Evolutionary conservation across 2,797 vertebrate genomes (phyloP).

Genomic region (Galagoides demidoff): DNA sequence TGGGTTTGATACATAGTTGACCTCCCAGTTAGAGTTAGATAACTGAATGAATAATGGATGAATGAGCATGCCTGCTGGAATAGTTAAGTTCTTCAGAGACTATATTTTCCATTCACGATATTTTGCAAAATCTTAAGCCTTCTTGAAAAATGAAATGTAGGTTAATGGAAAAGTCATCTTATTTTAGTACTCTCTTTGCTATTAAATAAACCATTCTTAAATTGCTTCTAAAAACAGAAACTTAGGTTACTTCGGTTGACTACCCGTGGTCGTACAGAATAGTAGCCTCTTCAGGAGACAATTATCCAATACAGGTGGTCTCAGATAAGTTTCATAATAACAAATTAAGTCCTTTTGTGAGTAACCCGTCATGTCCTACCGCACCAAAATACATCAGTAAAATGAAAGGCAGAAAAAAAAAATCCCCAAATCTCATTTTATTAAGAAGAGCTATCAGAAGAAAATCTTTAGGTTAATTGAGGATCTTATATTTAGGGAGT

Average conservation of each 20-base stretch:
- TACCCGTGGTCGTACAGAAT: constrained; percentile 28
- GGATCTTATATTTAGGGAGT: neutral
- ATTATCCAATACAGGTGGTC: neutral
- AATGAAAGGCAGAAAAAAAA: neutral
- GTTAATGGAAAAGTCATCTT: constrained; percentile 74
- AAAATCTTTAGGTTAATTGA: neutral
- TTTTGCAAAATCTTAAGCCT: constrained; percentile 53
- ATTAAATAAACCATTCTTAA: constrained; percentile 63
- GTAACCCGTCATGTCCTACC: neutral
- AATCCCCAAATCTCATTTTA: neutral
- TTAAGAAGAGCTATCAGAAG: constrained; percentile 24
- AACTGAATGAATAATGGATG: neutral
- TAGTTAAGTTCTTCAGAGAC: constrained; percentile 33
- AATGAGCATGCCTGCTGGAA: constrained; percentile 6
- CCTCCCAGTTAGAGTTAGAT: neutral
- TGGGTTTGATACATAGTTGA: neutral
- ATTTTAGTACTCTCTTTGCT: constrained; percentile 57
- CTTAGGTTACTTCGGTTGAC: constrained; percentile 39
- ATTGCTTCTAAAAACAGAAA: constrained; percentile 56
- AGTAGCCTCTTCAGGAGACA: neutral
- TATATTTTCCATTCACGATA: constrained; percentile 44
- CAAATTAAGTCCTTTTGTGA: neutral
- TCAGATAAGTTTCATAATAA: neutral
- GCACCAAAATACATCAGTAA: neutral
- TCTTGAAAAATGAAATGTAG: constrained; percentile 66